These are phyloP conservation scores for Ptychoptera contaminata DNA, from an alignment of 2,888 invertebrate species.

Conservation along the genomic window DNA sequence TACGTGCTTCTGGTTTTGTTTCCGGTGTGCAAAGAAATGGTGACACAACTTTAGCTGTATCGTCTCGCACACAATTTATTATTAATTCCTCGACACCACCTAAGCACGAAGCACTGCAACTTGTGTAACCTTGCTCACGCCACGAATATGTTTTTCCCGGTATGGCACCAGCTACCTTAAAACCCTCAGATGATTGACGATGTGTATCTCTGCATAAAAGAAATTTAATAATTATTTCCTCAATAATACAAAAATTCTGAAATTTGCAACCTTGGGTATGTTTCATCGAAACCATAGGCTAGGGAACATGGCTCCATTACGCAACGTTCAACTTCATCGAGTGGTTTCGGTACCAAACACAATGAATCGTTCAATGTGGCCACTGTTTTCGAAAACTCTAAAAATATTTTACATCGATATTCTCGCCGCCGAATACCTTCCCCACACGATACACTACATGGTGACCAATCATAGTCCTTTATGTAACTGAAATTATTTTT, in stretches of 20 bases:
- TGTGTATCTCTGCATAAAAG: conserved; percentile 2
- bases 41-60: conserved; percentile 72
- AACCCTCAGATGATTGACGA: conserved; percentile 24
- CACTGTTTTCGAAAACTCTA: conserved; percentile 80
- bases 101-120: conserved; percentile 87
- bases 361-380: conserved; percentile 76
- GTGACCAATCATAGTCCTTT: conserved; percentile 75
- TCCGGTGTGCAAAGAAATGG: conserved; percentile 76
- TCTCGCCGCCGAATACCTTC: conserved; percentile 69
- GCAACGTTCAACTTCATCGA: conserved; percentile 68
- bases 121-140: conserved; percentile 79
- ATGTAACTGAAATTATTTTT: conserved; percentile 52
- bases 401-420: conserved; percentile 88
- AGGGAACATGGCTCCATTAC: conserved; percentile 59
- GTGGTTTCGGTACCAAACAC: conserved; percentile 73
- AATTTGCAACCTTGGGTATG: conserved; percentile 20
- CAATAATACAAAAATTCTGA: not conserved
- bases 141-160: conserved; percentile 74
- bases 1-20: conserved; percentile 75
- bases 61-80: conserved; percentile 75
- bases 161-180: conserved; percentile 53
- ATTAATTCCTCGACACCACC: conserved; percentile 79
- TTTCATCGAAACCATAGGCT: conserved; percentile 38
- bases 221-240: not conserved
- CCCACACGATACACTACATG: conserved; percentile 84